Evolutionary conservation across 2,797 vertebrate genomes (phyloP).

Genomic region (Okamejei kenojei): DNA sequence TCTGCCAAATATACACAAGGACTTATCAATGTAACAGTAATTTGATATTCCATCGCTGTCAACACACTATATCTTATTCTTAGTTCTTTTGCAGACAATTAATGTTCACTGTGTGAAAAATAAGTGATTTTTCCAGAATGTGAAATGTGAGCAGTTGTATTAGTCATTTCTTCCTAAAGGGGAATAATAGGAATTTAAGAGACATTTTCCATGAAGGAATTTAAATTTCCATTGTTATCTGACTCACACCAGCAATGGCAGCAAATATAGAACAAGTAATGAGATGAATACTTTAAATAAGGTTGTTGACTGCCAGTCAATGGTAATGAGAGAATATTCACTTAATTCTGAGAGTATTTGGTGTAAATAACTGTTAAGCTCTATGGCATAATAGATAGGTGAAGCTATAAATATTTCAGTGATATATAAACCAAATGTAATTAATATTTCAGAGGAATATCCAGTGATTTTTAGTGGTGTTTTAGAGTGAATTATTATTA

Average conservation of each 20-base stretch:
- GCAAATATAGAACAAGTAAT: background rate
- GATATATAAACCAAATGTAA: background rate
- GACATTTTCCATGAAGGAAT: background rate
- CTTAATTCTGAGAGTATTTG: background rate
- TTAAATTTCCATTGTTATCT: background rate
- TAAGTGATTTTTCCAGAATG: background rate
- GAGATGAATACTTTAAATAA: background rate
- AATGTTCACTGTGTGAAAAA: background rate
- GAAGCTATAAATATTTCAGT: background rate
- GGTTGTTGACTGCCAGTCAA: background rate
- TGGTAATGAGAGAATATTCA: background rate
- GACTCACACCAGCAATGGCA: background rate
- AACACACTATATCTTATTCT: background rate
- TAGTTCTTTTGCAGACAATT: background rate
- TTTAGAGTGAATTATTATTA: background rate
- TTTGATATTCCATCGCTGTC: background rate
- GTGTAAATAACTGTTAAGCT: background rate
- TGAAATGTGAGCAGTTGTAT: background rate
- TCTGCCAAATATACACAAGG: background rate
- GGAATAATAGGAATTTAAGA: background rate
- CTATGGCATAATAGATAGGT: background rate
- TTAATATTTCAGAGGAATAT: background rate
- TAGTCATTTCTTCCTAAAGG: background rate
- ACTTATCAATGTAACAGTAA: background rate
- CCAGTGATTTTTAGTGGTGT: background rate